phyloP scores from a whole-genome alignment of 2,888 invertebrate species.

The Nemotelus pantherinus region DNA sequence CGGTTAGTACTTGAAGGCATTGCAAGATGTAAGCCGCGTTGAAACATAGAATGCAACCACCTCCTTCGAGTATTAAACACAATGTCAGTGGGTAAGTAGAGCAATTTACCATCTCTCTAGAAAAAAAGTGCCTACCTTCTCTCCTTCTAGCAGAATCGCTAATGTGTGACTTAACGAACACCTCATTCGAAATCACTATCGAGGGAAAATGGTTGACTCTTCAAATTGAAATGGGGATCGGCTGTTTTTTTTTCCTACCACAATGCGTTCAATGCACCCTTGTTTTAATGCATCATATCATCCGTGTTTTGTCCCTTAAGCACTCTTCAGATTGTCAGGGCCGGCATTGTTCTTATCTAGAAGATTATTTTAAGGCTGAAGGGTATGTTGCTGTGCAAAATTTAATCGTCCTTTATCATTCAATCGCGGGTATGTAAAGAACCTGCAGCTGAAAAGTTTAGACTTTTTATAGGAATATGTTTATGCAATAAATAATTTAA shows the following conservation, averaged over 20 bases:
- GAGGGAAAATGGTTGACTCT: background rate
- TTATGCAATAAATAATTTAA: too few species aligned
- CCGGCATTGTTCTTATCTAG: too few species aligned
- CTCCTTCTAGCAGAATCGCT: background rate
- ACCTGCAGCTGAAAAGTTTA: too few species aligned
- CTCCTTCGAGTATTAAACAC: slow-evolving; percentile 26
- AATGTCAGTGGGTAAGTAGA: slow-evolving; percentile 50
- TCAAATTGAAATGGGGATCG: slow-evolving; percentile 1
- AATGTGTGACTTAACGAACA: slow-evolving; percentile 25
- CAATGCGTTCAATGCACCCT: slow-evolving; percentile 28
- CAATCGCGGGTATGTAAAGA: too few species aligned
- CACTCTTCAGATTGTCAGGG: background rate
- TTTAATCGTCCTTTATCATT: too few species aligned
- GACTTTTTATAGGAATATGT: too few species aligned
- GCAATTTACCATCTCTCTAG: slow-evolving; percentile 45
- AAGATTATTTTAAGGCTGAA: too few species aligned
- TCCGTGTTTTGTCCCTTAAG: slow-evolving; percentile 1
- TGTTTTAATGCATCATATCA: slow-evolving; percentile 13
- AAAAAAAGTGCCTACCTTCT: background rate
- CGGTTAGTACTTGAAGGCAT: background rate
- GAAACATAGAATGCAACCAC: slow-evolving; percentile 18
- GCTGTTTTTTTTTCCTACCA: background rate
- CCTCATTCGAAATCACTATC: background rate
- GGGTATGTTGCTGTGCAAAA: too few species aligned
- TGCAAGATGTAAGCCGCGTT: background rate